Evolutionary conservation across 2,797 vertebrate species (phyloP), one percentile per base, ranked within the genome.

Genomic region (Thaleichthys pacificus): DNA sequence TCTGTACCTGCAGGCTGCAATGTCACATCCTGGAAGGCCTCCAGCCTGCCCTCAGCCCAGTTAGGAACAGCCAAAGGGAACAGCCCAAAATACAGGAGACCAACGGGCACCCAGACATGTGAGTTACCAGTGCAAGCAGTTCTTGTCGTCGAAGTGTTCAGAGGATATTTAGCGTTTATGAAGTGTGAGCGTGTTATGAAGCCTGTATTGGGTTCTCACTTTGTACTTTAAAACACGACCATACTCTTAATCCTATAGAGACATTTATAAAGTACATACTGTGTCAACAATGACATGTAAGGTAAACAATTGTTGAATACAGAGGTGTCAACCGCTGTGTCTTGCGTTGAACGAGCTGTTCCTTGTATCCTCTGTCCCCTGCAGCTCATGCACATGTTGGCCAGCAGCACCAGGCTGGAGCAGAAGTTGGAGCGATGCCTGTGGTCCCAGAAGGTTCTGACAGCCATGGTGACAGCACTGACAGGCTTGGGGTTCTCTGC

Each of bases 401-500:
- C 88, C 73, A 87, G 85, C 81, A 93, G 86, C 85, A 92, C 76
- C 61, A 90, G 91, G 71, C 88, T 95, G 79, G 93, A 94, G 70
- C 93, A 93, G 75, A 92, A 91, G 83, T 83, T 96, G 79, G 91
- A 93, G 68, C 83, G 3, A 35, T 95, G 92, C 83, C 76, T 95
- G 71, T 94, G 93, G 93, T 86, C 93, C 67, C 94, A 95, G 79
- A 93, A 95, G 77, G 80, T 95, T 74, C 87, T 94, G 30, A 72
- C 91, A 47, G 12, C 88, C 75, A 80, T 95, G 77, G 86, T 91
- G 19, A 69, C 91, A 19, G 73, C 94, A 1, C 90, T 89, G 42
- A 47, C 42, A 47, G 12, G 42, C 73, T 80, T 93, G 75, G 82
- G 86, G 83, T 81, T 89, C 72, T 92, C 89, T 82, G 86, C 82